A percentile compares a stretch with the other conserved stretches of the same genome.
phyloP scores from a whole-genome alignment of 2,888 invertebrate genomes.

The Scaptomyza reducta region DNA sequence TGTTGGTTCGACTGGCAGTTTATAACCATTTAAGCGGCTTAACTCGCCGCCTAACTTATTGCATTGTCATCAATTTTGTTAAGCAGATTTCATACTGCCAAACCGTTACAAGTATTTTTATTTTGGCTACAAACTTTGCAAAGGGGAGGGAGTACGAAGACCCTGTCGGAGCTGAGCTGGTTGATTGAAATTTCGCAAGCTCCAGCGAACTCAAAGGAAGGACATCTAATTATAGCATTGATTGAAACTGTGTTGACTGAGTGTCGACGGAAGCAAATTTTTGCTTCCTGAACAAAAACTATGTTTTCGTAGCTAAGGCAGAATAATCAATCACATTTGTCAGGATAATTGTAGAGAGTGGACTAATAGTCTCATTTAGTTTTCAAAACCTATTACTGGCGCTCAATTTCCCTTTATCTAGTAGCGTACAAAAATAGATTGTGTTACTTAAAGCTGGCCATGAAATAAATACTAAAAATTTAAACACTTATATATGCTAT shows the following conservation, averaged over 20 bases:
- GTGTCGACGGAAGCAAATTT: slow-evolving; percentile 8
- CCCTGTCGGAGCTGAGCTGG: slow-evolving; percentile 6
- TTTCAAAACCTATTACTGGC: slow-evolving; percentile 59
- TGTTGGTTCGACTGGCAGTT: slow-evolving; percentile 57
- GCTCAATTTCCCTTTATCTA: slow-evolving; percentile 59
- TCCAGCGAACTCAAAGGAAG: slow-evolving; percentile 57
- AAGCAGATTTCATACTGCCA: slow-evolving; percentile 60
- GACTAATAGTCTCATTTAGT: slow-evolving; percentile 35
- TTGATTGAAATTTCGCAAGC: slow-evolving; percentile 72
- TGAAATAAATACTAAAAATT: not conserved
- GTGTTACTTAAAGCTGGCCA: no score
- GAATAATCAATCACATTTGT: slow-evolving; percentile 74
- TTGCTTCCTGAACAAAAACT: slow-evolving; percentile 19
- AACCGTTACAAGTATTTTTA: slow-evolving; percentile 32
- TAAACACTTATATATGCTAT: not conserved
- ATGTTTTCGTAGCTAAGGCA: slow-evolving; percentile 25
- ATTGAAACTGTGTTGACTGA: slow-evolving; percentile 61
- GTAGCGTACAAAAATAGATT: not conserved
- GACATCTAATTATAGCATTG: slow-evolving; percentile 72
- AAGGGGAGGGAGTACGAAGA: no score
- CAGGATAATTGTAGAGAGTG: slow-evolving; percentile 58
- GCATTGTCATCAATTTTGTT: slow-evolving; percentile 77
- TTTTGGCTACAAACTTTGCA: slow-evolving; percentile 17
- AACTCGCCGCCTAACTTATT: slow-evolving; percentile 75
- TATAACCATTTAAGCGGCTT: slow-evolving; percentile 76